Base-by-base conservation (phyloP, 2,888 invertebrate species). In the Leistus spinibarbis region DNA sequence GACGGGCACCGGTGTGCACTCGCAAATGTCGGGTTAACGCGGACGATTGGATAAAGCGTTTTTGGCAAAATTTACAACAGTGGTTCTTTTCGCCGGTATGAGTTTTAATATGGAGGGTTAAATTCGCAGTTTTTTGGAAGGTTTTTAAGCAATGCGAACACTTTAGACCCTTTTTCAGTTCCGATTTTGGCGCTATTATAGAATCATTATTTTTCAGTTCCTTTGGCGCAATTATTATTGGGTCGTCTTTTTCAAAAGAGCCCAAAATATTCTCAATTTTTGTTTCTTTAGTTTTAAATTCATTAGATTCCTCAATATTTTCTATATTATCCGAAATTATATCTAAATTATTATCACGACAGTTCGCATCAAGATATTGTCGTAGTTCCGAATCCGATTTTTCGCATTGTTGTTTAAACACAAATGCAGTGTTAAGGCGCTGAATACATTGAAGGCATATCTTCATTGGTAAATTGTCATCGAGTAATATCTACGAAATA, bases 31-130 rank as follows among this genome's bases (percentile, higher is more conserved):
- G 24, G 0, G 68, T 66, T 19, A 75, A 67, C 16, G 76, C 69
- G 4, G 75, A 75, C 9, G 69, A 66, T 27, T 69, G 76, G 22
- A 77, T 69, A 54, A 77, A 77, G 27, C 53, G 22, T 66, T 69
- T 77, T 10, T 68, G 63, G 24, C 77, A 77, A 60, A 77, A 57
- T 62, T 54, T 54, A 76, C 77, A 77, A 65, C 62, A 64, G 64
- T 76, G 69, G 63, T 57, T 71, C 20, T 68, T 71, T 16, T 76
- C 70, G 53, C 66, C 66, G 53, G 71, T 72, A 17, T 72, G 76
- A 23, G 60, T 71, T 67, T 76, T 76, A 57, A 76, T 54, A 57
- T 72, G 72, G 40, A 76, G 54, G 0, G 71, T 71, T 22, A 76
- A 64, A 24, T 76, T 76, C 10, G 63, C 67, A 24, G 69, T 75